Evolutionary conservation across 2,888 invertebrate species (phyloP), one percentile per base, ranked within the genome.

Genomic region (Schizaphis graminum): DNA sequence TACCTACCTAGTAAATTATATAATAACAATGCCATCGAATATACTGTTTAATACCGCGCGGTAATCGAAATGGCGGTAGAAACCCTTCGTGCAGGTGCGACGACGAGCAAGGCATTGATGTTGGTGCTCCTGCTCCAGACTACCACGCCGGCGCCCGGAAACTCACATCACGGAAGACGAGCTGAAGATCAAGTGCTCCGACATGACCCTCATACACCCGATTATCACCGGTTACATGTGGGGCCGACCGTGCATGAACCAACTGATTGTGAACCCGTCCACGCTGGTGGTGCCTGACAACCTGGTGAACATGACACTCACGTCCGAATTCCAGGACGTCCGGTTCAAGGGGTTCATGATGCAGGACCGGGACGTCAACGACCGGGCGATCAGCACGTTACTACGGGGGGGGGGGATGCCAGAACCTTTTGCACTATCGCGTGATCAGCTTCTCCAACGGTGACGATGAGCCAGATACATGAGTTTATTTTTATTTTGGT

Each of bases 271-370:
- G 49, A 26, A 93, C 16, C 53, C 44, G 44, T 0, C 77, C 35
- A 77, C 26, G 13, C 84, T 90, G 16, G 89, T 49, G 47, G 49
- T 47, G 35, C 93, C 93, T 28, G 93, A 89, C 4, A 41, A 84
- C 26, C 10, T 85, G 47, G 89, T 93, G 47, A 84, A 61, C 85
- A 0, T 93, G 16, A 90, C 89, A 11, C 93, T 93, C 28, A 61
- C 26, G 16, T 85, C 93, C 57, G 0, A 47, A 47, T 47, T 61
- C 16, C 57, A 21, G 4, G 1, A 21, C 26, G 41, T 28, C 26
- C 57, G 85, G 35, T 93, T 93, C 89, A 93, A 61, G 8, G 93
- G 89, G 16, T 93, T 93, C 84, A 93, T 93, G 89, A 16, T 93
- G 26, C 93, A 93, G 26, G 89, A 57, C 5, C 28, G 89, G 41